Conservation (phyloP, 2,888 invertebrate genomes). For the Heteromyza rotundicornis region DNA sequence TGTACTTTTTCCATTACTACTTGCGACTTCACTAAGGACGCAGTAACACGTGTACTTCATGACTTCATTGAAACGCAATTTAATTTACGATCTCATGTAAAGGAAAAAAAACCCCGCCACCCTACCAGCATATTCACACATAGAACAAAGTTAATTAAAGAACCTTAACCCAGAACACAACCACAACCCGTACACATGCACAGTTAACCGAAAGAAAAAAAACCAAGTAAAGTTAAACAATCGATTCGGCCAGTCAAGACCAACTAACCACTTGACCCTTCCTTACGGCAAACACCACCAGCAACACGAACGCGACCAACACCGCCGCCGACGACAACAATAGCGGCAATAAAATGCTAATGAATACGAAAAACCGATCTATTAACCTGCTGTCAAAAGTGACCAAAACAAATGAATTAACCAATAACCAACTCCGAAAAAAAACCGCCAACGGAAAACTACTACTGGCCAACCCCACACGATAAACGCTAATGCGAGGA, state of each 20-base stretch:
- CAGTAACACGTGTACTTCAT: no score
- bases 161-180: no score
- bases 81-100: no score
- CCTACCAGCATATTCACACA: no score
- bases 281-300: background rate
- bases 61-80: no score
- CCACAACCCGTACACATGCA: background rate
- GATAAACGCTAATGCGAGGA: background rate
- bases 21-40: no score
- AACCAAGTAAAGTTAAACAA: background rate
- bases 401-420: conserved; percentile 19
- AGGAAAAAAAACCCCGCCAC: no score
- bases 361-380: conserved; percentile 52
- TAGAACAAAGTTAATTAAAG: no score
- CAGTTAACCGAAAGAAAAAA: background rate
- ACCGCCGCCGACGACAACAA: background rate
- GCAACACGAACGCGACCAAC: background rate
- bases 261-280: background rate
- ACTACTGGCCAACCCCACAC: conserved; percentile 25
- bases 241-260: background rate
- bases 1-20: no score
- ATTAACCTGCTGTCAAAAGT: conserved; percentile 51
- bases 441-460: background rate
- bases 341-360: conserved; percentile 37
- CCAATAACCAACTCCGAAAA: conserved; percentile 4